phyloP scores from a whole-genome alignment of 2,888 invertebrate species.

The Agapostemon virescens region DNA sequence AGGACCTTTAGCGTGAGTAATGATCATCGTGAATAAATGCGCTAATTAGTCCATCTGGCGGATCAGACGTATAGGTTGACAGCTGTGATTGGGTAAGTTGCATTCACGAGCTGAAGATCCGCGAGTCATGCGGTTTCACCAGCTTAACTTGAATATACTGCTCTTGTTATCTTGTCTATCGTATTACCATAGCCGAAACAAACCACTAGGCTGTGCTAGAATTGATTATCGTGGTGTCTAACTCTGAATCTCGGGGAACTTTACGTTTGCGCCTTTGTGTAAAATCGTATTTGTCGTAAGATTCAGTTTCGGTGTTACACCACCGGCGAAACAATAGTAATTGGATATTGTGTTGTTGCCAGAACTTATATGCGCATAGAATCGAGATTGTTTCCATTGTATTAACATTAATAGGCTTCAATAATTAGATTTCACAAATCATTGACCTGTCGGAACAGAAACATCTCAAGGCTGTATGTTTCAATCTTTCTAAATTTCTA shows the following conservation, averaged over 20 bases:
- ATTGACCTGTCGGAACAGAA: not conserved
- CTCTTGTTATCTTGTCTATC: constrained; percentile 37
- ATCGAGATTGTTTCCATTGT: not conserved
- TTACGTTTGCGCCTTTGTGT: constrained; percentile 9
- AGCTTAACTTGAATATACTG: constrained; percentile 46
- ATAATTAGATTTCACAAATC: not conserved
- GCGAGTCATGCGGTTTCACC: constrained; percentile 39
- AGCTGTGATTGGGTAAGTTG: constrained; percentile 24
- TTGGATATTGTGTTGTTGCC: not conserved
- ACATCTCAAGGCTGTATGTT: not conserved
- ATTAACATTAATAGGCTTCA: not conserved
- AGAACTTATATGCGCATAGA: not conserved
- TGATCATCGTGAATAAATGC: constrained; percentile 35
- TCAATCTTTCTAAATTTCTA: not conserved
- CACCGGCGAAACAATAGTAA: not conserved
- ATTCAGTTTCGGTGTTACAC: constrained; percentile 27
- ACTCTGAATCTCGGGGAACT: constrained; percentile 33
- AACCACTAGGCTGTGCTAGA: constrained; percentile 8
- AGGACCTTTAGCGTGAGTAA: constrained; percentile 15
- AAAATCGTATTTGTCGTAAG: constrained; percentile 14
- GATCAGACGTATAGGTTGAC: constrained; percentile 25
- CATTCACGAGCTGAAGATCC: constrained; percentile 40
- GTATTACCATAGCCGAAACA: not conserved
- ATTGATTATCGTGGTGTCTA: constrained; percentile 31
- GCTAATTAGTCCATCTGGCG: constrained; percentile 27